These are phyloP conservation scores for Phenganax marumi DNA, from an alignment of 92 coral and sea anemone genomes.

Conservation along the genomic window DNA sequence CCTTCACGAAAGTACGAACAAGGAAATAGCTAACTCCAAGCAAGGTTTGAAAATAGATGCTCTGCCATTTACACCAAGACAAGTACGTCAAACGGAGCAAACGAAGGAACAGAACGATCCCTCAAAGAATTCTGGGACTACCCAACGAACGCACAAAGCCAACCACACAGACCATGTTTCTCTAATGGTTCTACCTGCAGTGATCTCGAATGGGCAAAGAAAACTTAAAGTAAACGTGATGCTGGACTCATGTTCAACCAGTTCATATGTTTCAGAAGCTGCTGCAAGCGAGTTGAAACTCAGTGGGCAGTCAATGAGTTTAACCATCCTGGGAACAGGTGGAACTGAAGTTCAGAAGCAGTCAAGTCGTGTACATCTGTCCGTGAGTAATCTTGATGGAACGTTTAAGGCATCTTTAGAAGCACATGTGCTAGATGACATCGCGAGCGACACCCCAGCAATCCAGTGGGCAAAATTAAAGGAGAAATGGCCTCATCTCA, in stretches of 20 bases:
- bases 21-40: slow-evolving; percentile 14
- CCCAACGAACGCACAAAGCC: no score
- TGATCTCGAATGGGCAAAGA: slow-evolving; percentile 28
- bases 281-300: no score
- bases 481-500: slow-evolving; percentile 41
- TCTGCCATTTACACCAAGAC: no score
- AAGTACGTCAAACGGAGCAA: no score
- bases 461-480: slow-evolving; percentile 52
- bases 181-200: slow-evolving; percentile 39
- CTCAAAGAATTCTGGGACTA: no score
- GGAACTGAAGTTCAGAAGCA: slow-evolving; percentile 34
- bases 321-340: slow-evolving; percentile 44
- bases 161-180: slow-evolving; percentile 20
- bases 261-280: slow-evolving; percentile 51
- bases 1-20: no score
- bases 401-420: background rate
- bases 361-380: slow-evolving; percentile 31
- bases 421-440: slow-evolving; percentile 42
- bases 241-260: slow-evolving; percentile 58
- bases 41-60: no score
- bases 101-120: background rate
- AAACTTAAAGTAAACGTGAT: no score
- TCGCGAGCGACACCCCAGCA: slow-evolving; percentile 51
- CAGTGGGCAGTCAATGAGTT: slow-evolving; percentile 30
- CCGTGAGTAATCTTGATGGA: slow-evolving; percentile 31